phyloP scores from a whole-genome alignment of 2,113 vertebrate species.

The Sinocyclocheilus anshuiensis region DNA sequence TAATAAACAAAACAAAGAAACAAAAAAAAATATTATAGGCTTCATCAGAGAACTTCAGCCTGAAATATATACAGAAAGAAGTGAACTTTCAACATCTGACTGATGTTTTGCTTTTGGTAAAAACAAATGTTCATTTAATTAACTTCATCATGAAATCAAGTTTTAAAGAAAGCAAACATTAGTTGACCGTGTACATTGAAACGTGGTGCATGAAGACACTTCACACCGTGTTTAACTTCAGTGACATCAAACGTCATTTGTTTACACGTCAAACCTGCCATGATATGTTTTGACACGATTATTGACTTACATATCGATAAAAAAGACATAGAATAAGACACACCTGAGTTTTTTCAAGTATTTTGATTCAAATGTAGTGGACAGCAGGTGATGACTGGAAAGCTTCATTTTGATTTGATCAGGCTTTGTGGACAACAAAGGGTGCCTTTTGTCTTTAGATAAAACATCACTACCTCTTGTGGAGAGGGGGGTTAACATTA shows the following conservation, averaged over 20 bases:
- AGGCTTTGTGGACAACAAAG: no score
- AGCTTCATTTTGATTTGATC: no score
- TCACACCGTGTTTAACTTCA: neutral
- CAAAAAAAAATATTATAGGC: neutral
- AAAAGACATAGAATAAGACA: neutral
- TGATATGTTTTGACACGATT: neutral
- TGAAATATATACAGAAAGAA: neutral
- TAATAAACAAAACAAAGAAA: no score
- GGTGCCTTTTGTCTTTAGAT: no score
- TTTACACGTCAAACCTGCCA: neutral
- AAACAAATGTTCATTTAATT: neutral
- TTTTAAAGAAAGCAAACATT: neutral
- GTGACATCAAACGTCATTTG: neutral
- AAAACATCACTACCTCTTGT: no score
- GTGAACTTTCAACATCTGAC: neutral
- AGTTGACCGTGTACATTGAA: neutral
- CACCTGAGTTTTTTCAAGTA: no score
- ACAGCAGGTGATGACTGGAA: no score
- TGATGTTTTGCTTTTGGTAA: neutral
- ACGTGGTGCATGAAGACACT: neutral
- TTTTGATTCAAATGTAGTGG: no score
- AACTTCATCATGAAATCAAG: neutral
- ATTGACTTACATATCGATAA: neutral
- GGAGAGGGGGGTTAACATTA: no score
- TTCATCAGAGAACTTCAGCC: conserved; percentile 6